phyloP scores from a whole-genome alignment of 2,797 vertebrate species.

The Crypturellus tataupa region DNA sequence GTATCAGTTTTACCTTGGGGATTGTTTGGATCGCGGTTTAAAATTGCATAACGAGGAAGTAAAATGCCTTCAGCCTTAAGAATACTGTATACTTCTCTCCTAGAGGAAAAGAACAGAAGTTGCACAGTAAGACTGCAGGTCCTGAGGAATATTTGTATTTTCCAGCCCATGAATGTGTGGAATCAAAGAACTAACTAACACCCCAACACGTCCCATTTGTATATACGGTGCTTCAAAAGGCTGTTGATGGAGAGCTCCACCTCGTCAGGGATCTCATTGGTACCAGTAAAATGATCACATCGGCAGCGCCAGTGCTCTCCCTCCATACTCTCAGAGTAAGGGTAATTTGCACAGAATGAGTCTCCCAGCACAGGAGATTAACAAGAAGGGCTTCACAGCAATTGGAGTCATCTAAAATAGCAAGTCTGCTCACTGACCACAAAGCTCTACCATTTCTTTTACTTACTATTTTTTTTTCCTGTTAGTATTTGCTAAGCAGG shows the following conservation, averaged over 20 bases:
- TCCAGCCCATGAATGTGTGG: neutral
- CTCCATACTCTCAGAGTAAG: neutral
- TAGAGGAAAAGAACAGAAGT: slow-evolving; percentile 64
- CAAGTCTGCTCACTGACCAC: neutral
- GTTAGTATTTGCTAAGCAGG: neutral
- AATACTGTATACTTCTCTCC: slow-evolving; percentile 91
- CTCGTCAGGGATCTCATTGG: neutral
- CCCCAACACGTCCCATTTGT: neutral
- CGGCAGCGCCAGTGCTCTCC: neutral
- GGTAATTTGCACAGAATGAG: neutral
- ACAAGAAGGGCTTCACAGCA: neutral
- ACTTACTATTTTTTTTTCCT: neutral
- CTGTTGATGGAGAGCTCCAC: neutral
- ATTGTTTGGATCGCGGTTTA: slow-evolving; percentile 90
- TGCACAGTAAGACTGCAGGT: neutral
- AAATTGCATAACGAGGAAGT: slow-evolving; percentile 90
- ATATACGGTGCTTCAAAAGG: neutral
- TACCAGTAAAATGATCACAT: neutral
- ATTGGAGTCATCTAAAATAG: neutral
- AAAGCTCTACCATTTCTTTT: neutral
- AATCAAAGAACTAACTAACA: neutral
- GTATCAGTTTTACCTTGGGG: slow-evolving; percentile 85
- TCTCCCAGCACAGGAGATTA: neutral
- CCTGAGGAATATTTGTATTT: neutral
- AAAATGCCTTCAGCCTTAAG: slow-evolving; percentile 90